These are phyloP conservation scores for Misgurnus mizolepis DNA, from an alignment of 2,113 vertebrate genomes.

Conservation along the genomic window DNA sequence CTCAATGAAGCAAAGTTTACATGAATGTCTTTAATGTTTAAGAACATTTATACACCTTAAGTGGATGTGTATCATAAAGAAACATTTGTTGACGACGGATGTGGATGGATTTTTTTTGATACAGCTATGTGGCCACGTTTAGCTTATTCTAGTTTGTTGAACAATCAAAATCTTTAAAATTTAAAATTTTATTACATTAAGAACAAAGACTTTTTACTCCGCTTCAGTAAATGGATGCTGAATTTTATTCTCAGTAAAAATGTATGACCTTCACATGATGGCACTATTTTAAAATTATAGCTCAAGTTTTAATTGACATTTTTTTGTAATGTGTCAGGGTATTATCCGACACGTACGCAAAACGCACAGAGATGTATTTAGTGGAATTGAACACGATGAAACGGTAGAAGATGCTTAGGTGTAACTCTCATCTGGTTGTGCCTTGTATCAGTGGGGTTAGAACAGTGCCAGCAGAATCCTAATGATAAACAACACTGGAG, in stretches of 20 bases:
- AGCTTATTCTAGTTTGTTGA: neutral
- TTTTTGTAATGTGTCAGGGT: neutral
- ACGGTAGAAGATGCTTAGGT: conserved; percentile 2
- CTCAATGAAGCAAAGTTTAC: neutral
- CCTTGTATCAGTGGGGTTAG: conserved; percentile 39
- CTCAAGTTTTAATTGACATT: neutral
- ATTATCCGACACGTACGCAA: neutral
- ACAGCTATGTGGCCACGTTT: neutral
- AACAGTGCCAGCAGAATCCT: conserved; percentile 58
- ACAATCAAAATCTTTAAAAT: neutral
- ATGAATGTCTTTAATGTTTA: neutral
- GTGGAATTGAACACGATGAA: neutral
- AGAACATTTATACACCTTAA: neutral
- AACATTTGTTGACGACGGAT: neutral
- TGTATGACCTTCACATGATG: neutral
- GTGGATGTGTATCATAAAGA: conserved; percentile 9
- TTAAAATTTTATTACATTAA: neutral
- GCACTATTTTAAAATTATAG: neutral
- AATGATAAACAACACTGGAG: conserved; percentile 75
- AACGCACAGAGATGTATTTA: neutral
- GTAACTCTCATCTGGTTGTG: conserved; percentile 23
- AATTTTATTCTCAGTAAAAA: neutral
- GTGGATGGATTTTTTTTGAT: neutral
- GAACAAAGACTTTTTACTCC: neutral
- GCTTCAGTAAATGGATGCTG: too few relatives aligned